A percentile compares a stretch with the other conserved stretches of the same genome.
These are phyloP conservation scores for Dryobota labecula DNA, from an alignment of 2,888 invertebrate genomes.

Conservation along the genomic window DNA sequence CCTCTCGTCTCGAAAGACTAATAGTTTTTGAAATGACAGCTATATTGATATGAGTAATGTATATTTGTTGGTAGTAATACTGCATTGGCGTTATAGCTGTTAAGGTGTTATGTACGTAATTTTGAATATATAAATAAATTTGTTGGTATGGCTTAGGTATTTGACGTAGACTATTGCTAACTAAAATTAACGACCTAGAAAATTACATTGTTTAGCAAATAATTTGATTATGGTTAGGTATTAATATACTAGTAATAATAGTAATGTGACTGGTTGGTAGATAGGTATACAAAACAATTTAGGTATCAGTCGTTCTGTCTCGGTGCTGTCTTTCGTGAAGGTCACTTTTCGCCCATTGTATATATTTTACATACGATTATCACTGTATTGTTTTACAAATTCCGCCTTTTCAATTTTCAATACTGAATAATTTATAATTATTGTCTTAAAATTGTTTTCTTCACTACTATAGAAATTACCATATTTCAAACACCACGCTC, in stretches of 20 bases:
- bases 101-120: too few relatives aligned
- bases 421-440: neutral
- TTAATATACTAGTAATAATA: too few relatives aligned
- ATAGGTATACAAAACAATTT: slow-evolving; percentile 6
- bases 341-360: slow-evolving; percentile 32
- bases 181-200: neutral
- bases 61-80: too few relatives aligned
- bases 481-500: slow-evolving; percentile 8
- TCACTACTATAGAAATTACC: neutral
- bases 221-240: neutral
- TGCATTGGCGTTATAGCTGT: too few relatives aligned
- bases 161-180: neutral
- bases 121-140: too few relatives aligned
- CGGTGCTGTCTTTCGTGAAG: slow-evolving; percentile 6
- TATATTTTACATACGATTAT: slow-evolving; percentile 25
- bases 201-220: neutral
- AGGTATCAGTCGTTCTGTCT: slow-evolving; percentile 26
- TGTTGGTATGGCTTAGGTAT: neutral
- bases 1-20: neutral
- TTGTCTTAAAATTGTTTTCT: neutral
- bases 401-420: neutral
- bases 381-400: slow-evolving; percentile 28
- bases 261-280: too few relatives aligned
- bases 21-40: neutral
- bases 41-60: too few relatives aligned